Evolutionary conservation across 2,888 invertebrate species (phyloP).

Genomic region (Lucinisca nassula): DNA sequence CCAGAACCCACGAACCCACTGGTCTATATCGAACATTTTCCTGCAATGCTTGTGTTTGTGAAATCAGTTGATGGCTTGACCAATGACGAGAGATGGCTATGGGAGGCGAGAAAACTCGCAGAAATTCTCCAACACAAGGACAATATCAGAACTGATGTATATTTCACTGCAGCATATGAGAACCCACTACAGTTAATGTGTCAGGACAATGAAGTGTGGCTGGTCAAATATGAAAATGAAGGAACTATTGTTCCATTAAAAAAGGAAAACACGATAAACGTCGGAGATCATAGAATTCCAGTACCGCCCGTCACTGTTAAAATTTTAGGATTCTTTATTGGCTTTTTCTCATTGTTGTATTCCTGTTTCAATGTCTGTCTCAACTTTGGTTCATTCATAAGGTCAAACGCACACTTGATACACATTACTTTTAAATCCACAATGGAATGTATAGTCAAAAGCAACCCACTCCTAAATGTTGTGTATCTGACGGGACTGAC

Average conservation of each 20-base stretch:
- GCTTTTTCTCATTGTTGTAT: background rate
- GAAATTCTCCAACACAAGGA: constrained; percentile 38
- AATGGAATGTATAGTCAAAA: background rate
- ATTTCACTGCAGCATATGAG: constrained; percentile 56
- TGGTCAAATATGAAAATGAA: constrained; percentile 42
- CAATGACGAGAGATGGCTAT: constrained; percentile 55
- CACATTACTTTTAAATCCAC: background rate
- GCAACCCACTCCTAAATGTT: background rate
- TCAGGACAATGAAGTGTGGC: constrained; percentile 54
- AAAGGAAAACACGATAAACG: background rate
- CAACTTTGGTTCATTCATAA: background rate
- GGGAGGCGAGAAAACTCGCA: constrained; percentile 42
- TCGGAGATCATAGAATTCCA: background rate
- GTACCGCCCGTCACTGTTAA: background rate
- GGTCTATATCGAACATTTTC: constrained; percentile 50
- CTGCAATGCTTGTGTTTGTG: constrained; percentile 60
- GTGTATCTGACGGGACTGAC: background rate
- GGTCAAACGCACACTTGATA: background rate
- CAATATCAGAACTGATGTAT: constrained; percentile 55
- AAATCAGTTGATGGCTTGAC: constrained; percentile 50
- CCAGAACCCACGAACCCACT: constrained; percentile 35
- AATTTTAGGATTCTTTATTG: background rate
- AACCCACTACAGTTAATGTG: constrained; percentile 56
- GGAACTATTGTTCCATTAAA: background rate
- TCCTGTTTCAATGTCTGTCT: background rate